Base-by-base conservation (phyloP, 2,888 invertebrate genomes). In the Plebejus melissa region DNA sequence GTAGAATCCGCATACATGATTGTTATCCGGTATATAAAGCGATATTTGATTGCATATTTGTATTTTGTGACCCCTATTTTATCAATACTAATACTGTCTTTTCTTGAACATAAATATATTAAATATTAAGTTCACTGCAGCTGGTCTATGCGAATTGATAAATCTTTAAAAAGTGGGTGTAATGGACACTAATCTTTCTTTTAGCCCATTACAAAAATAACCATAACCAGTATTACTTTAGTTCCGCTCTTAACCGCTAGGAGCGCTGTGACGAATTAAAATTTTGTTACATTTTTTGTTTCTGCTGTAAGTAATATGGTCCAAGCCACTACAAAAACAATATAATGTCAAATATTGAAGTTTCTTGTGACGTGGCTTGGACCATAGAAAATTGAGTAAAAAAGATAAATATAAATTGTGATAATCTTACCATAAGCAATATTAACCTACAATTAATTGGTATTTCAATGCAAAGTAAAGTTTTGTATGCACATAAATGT, bases 341-440 rank as follows among this genome's bases (percentile, higher is more conserved):
- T 54, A 54, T 54, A 16, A 54, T 54, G 16, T 4, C 3, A 16
- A 13, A 16, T 54, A 16, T 54, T 54, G 13, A 1, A 54, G 50
- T 4, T 54, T 54, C 4, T 54, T 54, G 50, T 54, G 50, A 54
- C 1, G 54, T 16, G 16, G 16, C 16, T 13, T 54, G 54, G 54
- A 54, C 54, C 16, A 54, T 54, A 16, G 46, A 46, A 46, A 46
- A 46, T 46, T 2, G 46, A 46, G 9, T 46, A 46, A 46, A 46
- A 69, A 16, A 69, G n/a, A 60, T 60, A 36, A 75, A 13, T 4
- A 65, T 65, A 65, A 75, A 22, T 54, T 75, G 75, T 75, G 69
- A 70, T 75, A 75, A 54, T 57, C 54, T 69, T 54, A 70, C 22
- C 69, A 69, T 75, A 75, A 75, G 75, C 75, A 75, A 75, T 75